Conservation (phyloP, 1,140 invertebrate species). For the Trichonephila inaurata region DNA sequence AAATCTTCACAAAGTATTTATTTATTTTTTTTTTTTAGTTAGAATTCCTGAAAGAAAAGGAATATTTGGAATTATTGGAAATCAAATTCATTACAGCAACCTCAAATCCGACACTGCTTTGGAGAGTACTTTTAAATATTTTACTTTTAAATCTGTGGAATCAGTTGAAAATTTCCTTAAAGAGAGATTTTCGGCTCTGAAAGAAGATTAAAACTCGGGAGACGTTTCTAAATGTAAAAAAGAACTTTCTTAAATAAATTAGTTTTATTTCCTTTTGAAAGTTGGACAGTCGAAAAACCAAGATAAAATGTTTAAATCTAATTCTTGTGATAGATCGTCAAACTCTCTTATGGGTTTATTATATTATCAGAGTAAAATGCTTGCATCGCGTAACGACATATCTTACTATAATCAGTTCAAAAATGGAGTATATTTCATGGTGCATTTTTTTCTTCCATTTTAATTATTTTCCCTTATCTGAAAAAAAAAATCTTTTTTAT, state of each 20-base stretch:
- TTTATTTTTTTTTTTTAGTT: no score
- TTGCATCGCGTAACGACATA: neutral
- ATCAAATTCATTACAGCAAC: no score
- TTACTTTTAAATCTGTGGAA: neutral
- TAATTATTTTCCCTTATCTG: neutral
- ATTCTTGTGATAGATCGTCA: conserved; percentile 18
- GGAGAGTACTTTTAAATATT: no score
- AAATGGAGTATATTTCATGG: neutral
- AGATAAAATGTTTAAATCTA: conserved; percentile 52
- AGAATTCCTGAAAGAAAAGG: no score
- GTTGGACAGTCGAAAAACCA: neutral
- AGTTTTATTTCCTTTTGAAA: conserved; percentile 39
- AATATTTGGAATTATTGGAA: no score
- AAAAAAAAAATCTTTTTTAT: conserved; percentile 44
- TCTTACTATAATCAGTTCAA: neutral
- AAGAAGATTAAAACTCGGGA: neutral
- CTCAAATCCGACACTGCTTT: no score
- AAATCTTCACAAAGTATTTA: no score
- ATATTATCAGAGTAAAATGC: conserved; percentile 37
- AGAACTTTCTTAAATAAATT: conserved; percentile 35
- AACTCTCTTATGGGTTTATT: conserved; percentile 45
- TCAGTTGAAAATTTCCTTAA: neutral
- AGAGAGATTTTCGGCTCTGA: neutral
- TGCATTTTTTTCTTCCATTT: neutral
- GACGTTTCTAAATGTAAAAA: neutral